Evolutionary conservation across 2,797 vertebrate species (phyloP), one percentile per base, ranked within the genome.

Genomic region (Ispidina picta): DNA sequence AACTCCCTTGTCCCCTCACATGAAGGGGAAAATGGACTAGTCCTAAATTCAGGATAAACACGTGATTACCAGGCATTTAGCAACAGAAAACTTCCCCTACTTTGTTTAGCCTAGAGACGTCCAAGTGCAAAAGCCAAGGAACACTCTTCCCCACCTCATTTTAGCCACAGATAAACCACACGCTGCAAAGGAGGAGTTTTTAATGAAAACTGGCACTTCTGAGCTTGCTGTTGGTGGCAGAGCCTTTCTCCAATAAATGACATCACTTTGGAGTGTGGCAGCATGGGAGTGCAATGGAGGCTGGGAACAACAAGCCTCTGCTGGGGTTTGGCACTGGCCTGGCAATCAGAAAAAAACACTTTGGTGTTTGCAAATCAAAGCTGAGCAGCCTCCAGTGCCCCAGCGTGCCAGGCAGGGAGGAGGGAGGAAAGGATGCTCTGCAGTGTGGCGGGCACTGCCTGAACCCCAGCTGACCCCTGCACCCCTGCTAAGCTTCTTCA

Each of bases 81-180:
- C 78, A 83, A 91, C 65, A 93, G 84, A 63, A 83, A 96, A 90
- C 64, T 89, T 88, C 84, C 75, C 60, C 72, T 68, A 20, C 43
- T n/a, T 75, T 89, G 44, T 88, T 93, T 92, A 89, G 81, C 78
- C 46, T 82, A 49, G 82, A 89, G 69, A 91, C 10, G 1, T 78
- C 86, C 66, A 91, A 90, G 86, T 12, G 19, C 58, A 54, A 94
- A 91, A 94, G 79, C 82, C 93, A 87, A 94, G 63, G 83, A 90
- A 80, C 8, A 18, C 28, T 89, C 58, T 71, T 83, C 54, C 20
- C 66, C 63, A 44, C 17, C 63, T 88, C 80, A 54, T 77, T 79
- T 64, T 41, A 88, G 64, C 58, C 70, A 44, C 0, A 2, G 69
- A 80, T 52, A 83, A 84, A 89, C 51, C 39, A 55, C 35, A 44